Evolutionary conservation across 1,140 invertebrate genomes (phyloP), one percentile per base, ranked within the genome.

Genomic region (Chironomus striatipennis): DNA sequence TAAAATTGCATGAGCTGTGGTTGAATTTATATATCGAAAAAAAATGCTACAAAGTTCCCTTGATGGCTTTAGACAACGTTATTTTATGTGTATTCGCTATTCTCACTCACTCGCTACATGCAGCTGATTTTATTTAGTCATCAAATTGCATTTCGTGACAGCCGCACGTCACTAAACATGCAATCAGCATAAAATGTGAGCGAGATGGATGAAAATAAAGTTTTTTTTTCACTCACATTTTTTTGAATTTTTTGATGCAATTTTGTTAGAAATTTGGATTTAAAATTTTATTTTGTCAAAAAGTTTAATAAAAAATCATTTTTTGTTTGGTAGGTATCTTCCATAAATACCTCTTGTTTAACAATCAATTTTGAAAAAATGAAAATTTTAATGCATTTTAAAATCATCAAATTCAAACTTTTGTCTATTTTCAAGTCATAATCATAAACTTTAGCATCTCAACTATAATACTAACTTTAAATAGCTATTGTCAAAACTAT

Each of bases 101-200:
- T 47, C 47, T 57, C n/a, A n/a, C 47, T 57, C 12, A 12, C 47
- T 57, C 24, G 24, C 12, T 15, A n/a, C 47, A 57, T 57, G 47
- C 47, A 57, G 12, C 47, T 57, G 47, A 57, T 15, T 57, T 57
- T 57, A 57, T 57, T 57, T 57, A 57, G 47, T 57, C 47, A 57
- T 57, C 47, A 57, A 57, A 57, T 57, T 57, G 47, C 47, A 57
- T 57, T 57, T 57, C 47, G 47, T 57, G 47, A 57, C 47, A 57
- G 47, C 47, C 47, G 47, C 47, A 57, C 47, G 47, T 57, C 47
- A 57, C 47, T 57, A 57, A 57, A 57, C 47, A 57, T 57, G 47
- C 47, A 57, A 57, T 57, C 47, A 57, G 12, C 12, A 57, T 57
- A 15, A 57, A 57, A 57, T n/a, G n/a, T n/a, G 12, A 57, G 47